These are phyloP conservation scores for Lottia scabra DNA, from an alignment of 2,888 invertebrate genomes.

Conservation along the genomic window DNA sequence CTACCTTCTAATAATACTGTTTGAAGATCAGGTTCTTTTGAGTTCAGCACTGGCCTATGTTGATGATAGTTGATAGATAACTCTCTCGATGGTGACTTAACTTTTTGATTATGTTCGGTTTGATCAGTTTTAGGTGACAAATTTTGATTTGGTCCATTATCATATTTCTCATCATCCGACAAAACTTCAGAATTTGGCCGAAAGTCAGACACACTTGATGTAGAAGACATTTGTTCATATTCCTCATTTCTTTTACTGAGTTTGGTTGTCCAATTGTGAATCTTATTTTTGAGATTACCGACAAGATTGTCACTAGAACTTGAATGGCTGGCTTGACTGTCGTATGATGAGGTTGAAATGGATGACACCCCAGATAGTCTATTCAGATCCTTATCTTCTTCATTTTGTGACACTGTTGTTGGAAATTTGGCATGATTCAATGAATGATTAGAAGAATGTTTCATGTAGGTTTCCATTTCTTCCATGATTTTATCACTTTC, in stretches of 20 bases:
- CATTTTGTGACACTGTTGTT: conserved; percentile 27
- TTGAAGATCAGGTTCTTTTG: conserved; percentile 38
- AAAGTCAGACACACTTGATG: conserved; percentile 15
- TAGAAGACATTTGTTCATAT: conserved; percentile 8
- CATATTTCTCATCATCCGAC: conserved; percentile 20
- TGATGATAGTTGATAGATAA: neutral
- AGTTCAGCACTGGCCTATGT: neutral
- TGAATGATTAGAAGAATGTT: conserved; percentile 39
- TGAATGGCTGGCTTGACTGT: conserved; percentile 39
- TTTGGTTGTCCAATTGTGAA: conserved; percentile 46
- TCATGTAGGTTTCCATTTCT: conserved; percentile 62
- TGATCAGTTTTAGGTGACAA: conserved; percentile 21
- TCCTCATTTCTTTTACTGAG: conserved; percentile 33
- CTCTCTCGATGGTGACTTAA: neutral
- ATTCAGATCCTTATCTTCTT: conserved; percentile 34
- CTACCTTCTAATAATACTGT: conserved; percentile 45
- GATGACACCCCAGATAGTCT: conserved; percentile 50
- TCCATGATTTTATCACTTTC: conserved; percentile 55
- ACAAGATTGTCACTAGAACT: conserved; percentile 41
- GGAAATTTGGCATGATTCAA: conserved; percentile 46
- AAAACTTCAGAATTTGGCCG: conserved; percentile 10
- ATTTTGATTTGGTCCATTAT: conserved; percentile 21
- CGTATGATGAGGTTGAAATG: conserved; percentile 55
- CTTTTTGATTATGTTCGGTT: conserved; percentile 14
- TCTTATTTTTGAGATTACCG: conserved; percentile 54